Base-by-base conservation (phyloP, 2,797 vertebrate species). In the Fratercula arctica region DNA sequence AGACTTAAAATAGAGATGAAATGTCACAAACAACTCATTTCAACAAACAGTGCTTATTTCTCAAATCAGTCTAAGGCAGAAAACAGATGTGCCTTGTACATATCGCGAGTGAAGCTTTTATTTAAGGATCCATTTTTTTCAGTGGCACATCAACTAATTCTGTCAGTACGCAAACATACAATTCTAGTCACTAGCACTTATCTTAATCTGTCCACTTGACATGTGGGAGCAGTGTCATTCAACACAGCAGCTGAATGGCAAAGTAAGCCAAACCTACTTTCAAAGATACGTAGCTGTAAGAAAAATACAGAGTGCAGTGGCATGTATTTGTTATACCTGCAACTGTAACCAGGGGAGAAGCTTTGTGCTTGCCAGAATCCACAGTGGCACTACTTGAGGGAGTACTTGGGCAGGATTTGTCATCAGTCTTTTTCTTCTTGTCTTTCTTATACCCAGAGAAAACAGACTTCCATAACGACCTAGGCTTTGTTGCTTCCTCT, bases 391-490 rank as follows among this genome's bases (percentile, higher is more conserved):
- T 98, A 45, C 99, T 99, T 28, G 99, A 99, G 2, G 99, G 98
- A 6, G 99, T 99, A 97, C 99, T 99, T 5, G 99, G 98, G 91
- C 98, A 99, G 0, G 99, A 99, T 92, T 98, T 99, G 31, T 99
- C 98, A 1, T 99, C 99, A 2, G 96, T 53, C 95, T 99, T 99
- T 96, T 99, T 99, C 98, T 99, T 99, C 90, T 99, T 99, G 97
- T 99, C 99, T 96, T 99, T 99, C 97, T 99, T 99, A 97, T 99
- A 99, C 13, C 99, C 99, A 1, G 99, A 99, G 97, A 99, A 99
- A 66, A 99, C 99, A 0, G 99, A 98, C 95, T 99, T 99, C 99
- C 99, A 99, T 80, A 99, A 87, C 0, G 99, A 99, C 97, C 98
- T 99, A 95, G 99, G 99, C 88, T 99, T 99, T 74, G 99, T 97